A percentile compares a stretch with the other conserved stretches of the same genome.
These are phyloP conservation scores for Callyntrura guangdongensis DNA, from an alignment of 2,888 invertebrate species.

Conservation along the genomic window DNA sequence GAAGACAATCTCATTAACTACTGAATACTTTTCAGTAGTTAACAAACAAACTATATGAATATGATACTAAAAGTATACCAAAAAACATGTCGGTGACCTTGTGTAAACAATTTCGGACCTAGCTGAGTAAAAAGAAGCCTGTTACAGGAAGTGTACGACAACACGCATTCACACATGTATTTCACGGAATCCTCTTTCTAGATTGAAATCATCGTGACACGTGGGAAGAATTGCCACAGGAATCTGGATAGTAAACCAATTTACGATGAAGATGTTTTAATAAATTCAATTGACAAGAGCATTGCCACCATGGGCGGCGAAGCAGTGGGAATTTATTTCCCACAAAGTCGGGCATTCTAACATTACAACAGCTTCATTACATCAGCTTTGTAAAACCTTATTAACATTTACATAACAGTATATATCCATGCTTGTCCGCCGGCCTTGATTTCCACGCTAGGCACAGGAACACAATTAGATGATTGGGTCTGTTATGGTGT, in stretches of 20 bases:
- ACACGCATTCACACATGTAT: no score
- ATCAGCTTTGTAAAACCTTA: no score
- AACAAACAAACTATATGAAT: background rate
- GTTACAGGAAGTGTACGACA: background rate
- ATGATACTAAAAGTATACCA: constrained; percentile 6
- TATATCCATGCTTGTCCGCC: no score
- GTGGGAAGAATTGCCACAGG: constrained; percentile 27
- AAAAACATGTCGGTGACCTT: constrained; percentile 40
- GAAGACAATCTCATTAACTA: no score
- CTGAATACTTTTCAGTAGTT: no score
- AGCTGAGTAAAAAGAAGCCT: constrained; percentile 31
- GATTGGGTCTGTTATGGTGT: constrained; percentile 45
- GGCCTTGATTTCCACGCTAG: no score
- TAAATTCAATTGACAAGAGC: no score
- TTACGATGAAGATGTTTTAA: constrained; percentile 59
- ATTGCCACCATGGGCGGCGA: no score
- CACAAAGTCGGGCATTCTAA: no score
- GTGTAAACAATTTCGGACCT: constrained; percentile 18
- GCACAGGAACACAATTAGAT: constrained; percentile 53
- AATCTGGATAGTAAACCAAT: constrained; percentile 51
- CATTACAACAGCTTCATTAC: constrained; percentile 4
- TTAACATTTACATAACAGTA: no score
- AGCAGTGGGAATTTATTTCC: no score
- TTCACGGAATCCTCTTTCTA: constrained; percentile 50
- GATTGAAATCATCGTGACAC: constrained; percentile 38